Evolutionary conservation across 2,888 invertebrate species (phyloP).

Genomic region (Tribolium freemani): DNA sequence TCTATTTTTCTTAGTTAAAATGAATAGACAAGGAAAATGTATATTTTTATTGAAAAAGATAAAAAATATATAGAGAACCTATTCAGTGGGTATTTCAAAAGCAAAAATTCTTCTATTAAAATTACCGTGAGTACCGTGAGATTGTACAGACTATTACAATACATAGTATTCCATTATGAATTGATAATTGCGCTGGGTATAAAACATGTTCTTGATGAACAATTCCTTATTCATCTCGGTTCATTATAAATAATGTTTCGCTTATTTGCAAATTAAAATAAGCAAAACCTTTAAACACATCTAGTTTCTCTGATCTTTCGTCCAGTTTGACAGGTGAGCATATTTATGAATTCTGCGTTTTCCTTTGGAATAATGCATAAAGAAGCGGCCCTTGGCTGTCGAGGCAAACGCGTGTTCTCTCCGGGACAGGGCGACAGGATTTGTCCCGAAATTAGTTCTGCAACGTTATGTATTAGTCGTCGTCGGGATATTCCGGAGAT

Average conservation of each 20-base stretch:
- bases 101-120: too few species aligned
- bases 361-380: background rate
- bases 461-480: conserved; percentile 36
- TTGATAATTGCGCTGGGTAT: too few species aligned
- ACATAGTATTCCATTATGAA: too few species aligned
- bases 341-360: background rate
- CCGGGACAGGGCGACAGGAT: conserved; percentile 21
- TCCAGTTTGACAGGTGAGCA: background rate
- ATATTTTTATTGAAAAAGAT: too few species aligned
- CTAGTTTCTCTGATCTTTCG: background rate
- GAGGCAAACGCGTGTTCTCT: background rate
- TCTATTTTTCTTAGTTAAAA: too few species aligned
- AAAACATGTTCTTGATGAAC: too few species aligned
- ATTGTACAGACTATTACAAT: too few species aligned
- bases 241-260: background rate
- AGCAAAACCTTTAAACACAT: background rate
- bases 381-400: background rate
- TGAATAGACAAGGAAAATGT: too few species aligned
- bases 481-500: conserved; percentile 34
- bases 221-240: too few species aligned
- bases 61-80: too few species aligned
- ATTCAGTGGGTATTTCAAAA: too few species aligned
- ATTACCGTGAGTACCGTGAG: too few species aligned
- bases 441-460: conserved; percentile 21
- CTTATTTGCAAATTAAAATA: background rate